Conservation (phyloP, 2,113 vertebrate species). For the Columba livia region DNA sequence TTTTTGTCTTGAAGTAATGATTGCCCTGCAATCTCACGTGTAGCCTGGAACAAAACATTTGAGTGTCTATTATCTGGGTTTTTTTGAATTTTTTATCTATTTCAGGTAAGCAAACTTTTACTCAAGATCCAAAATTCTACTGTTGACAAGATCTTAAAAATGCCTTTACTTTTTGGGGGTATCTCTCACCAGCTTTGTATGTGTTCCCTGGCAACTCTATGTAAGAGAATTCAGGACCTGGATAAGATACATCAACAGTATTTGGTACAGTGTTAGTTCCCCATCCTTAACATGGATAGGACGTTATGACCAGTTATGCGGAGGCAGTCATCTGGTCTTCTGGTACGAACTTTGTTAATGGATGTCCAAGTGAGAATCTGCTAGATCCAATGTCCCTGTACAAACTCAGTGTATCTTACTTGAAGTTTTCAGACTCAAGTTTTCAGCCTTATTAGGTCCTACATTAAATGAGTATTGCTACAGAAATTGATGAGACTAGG, state of each 20-base stretch:
- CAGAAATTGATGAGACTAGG: background rate
- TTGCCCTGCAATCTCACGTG: background rate
- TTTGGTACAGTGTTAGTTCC: background rate
- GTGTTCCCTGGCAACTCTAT: background rate
- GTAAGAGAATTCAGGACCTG: background rate
- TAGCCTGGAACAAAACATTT: background rate
- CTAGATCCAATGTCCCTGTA: background rate
- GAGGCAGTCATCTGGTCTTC: background rate
- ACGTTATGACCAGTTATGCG: rapidly evolving
- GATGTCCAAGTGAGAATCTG: background rate
- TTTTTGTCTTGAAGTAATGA: background rate
- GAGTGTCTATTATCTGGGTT: background rate
- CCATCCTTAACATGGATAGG: background rate
- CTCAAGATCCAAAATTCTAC: background rate
- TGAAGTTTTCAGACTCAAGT: background rate
- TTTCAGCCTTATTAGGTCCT: background rate
- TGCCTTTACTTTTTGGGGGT: background rate
- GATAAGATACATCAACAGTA: background rate
- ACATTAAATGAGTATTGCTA: background rate
- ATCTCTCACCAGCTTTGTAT: background rate
- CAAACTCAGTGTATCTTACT: background rate
- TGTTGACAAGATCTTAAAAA: background rate
- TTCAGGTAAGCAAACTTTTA: background rate
- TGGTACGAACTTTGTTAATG: background rate
- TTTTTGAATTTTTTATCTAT: background rate